These are phyloP conservation scores for Anguilla marmorata DNA, from an alignment of 2,797 vertebrate species.

Conservation along the genomic window DNA sequence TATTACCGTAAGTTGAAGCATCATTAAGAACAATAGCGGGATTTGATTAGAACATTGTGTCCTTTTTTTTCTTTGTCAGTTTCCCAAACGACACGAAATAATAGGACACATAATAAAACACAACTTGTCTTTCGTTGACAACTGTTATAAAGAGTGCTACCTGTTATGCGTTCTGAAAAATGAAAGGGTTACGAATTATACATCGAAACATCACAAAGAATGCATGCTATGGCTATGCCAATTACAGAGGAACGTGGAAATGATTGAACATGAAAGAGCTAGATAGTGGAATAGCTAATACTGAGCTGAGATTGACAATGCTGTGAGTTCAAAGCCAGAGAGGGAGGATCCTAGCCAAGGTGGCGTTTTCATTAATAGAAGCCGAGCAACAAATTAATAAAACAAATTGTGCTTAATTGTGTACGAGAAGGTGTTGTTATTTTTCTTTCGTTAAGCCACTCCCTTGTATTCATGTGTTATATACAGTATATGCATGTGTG, in stretches of 20 bases:
- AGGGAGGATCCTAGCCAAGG: background rate
- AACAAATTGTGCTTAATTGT: no score
- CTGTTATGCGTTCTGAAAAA: background rate
- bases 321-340: background rate
- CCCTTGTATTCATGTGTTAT: no score
- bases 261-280: background rate
- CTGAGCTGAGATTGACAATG: no score
- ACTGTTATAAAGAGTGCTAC: background rate
- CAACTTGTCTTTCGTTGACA: background rate
- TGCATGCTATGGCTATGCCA: background rate
- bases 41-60: background rate
- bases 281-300: background rate
- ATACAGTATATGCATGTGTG: no score
- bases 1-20: background rate
- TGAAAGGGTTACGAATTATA: background rate
- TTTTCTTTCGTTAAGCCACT: no score
- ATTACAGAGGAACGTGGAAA: background rate
- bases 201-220: background rate
- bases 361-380: no score
- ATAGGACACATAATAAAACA: background rate
- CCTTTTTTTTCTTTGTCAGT: background rate
- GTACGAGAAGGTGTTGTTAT: no score
- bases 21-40: background rate
- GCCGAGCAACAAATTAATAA: no score
- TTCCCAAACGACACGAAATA: background rate